Percentiles rank a stretch among this genome's conserved stretches.
These are phyloP conservation scores for Rhinatrema bivittatum DNA, from an alignment of 2,797 vertebrate species.

Conservation along the genomic window DNA sequence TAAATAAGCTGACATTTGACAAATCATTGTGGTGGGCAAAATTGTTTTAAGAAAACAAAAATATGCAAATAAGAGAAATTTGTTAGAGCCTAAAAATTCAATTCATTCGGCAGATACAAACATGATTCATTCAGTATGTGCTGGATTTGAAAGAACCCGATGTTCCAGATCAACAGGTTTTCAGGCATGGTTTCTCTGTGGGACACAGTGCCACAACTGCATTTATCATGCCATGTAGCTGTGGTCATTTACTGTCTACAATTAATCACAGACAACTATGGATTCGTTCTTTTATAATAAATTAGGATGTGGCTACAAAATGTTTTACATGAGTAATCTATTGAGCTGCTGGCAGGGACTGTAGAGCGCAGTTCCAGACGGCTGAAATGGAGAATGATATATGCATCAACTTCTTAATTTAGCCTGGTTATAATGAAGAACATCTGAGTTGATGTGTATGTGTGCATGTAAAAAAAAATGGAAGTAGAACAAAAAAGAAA, in stretches of 20 bases:
- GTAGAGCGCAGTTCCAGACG: slow-evolving; percentile 19
- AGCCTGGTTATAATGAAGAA: slow-evolving; percentile 16
- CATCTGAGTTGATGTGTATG: slow-evolving; percentile 10
- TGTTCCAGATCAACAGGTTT: no score
- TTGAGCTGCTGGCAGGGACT: slow-evolving; percentile 3
- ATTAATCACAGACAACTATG: background rate
- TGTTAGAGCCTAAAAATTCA: no score
- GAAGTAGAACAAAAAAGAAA: no score
- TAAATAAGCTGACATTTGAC: no score
- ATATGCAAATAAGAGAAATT: no score
- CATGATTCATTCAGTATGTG: no score
- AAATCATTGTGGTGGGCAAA: no score
- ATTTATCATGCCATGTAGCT: background rate
- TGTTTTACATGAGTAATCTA: slow-evolving; percentile 1
- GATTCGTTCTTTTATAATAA: slow-evolving; percentile 18
- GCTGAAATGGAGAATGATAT: slow-evolving; percentile 14
- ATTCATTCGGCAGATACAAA: no score
- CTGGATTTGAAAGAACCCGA: no score
- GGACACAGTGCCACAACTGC: background rate
- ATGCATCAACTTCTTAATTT: slow-evolving; percentile 7
- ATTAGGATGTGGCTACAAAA: background rate
- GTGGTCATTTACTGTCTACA: background rate
- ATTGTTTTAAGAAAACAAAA: no score
- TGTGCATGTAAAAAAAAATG: no score
- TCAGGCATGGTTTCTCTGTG: background rate